phyloP scores from a whole-genome alignment of 2,113 vertebrate genomes.

The Dasyornis broadbenti region DNA sequence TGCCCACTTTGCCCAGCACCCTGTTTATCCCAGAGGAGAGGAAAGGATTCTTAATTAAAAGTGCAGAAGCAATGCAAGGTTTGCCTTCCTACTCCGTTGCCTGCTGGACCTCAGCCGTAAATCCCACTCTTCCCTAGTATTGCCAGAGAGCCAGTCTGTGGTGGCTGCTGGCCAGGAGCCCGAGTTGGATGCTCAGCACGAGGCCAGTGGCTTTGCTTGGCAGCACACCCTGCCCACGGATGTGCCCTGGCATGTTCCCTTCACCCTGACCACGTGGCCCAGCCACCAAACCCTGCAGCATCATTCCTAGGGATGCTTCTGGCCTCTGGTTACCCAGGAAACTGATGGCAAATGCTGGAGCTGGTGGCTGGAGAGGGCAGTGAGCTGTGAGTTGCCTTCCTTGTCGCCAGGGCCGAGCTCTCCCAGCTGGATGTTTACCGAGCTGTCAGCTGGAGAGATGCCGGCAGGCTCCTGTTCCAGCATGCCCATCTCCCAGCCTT shows the following conservation, averaged over 20 bases:
- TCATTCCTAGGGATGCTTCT: not conserved
- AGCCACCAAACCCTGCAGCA: not conserved
- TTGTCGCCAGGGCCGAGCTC: accelerated
- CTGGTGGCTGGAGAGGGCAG: not conserved
- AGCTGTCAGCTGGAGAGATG: not conserved
- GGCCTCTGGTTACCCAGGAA: constrained; percentile 8
- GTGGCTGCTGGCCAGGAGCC: not conserved
- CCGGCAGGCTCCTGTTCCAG: not conserved
- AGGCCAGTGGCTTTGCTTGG: not conserved
- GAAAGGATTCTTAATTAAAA: not conserved
- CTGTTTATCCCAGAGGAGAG: not conserved
- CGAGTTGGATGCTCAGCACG: accelerated
- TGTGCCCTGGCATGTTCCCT: not conserved
- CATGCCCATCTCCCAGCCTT: not conserved
- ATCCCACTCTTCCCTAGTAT: no score
- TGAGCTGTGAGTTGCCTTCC: not conserved
- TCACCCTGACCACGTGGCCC: not conserved
- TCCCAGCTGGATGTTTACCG: not conserved
- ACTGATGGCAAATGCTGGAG: not conserved
- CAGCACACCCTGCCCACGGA: not conserved
- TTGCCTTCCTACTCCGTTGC: not conserved
- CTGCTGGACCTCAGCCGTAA: accelerated
- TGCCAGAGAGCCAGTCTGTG: not conserved
- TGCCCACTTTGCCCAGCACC: not conserved
- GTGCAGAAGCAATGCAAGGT: not conserved